Evolutionary conservation across 2,113 vertebrate genomes (phyloP).

Genomic region (Phyllostomus hastatus): DNA sequence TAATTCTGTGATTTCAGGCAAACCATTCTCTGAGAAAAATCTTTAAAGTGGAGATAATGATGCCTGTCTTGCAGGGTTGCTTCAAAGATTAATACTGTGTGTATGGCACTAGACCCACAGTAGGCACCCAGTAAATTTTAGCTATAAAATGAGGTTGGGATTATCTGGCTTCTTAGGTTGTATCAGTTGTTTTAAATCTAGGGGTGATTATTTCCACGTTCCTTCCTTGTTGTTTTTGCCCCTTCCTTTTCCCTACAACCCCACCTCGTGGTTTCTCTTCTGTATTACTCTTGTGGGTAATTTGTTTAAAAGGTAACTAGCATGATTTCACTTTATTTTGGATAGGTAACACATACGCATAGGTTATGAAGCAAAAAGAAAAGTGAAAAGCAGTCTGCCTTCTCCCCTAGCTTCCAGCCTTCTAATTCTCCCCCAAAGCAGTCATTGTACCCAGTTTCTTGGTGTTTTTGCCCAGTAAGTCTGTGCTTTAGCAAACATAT

Average conservation of each 20-base stretch:
- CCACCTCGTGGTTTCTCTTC: not conserved
- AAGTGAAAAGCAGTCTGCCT: not conserved
- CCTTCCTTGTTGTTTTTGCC: not conserved
- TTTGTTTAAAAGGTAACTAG: conserved; percentile 11
- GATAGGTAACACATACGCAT: not conserved
- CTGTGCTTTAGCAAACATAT: not conserved
- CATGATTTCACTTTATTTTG: conserved; percentile 22
- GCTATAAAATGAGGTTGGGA: not conserved
- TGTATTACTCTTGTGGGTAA: not conserved
- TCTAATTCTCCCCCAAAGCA: not conserved
- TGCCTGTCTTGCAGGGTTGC: not conserved
- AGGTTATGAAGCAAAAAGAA: not conserved
- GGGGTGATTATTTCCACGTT: not conserved
- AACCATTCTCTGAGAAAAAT: not conserved
- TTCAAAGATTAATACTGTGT: not conserved
- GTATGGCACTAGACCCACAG: not conserved
- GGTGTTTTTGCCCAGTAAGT: not conserved
- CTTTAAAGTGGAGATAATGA: not conserved
- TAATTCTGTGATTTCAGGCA: not conserved
- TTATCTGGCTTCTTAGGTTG: not conserved
- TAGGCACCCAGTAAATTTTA: not conserved
- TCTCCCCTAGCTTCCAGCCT: not conserved
- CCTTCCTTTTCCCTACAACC: not conserved
- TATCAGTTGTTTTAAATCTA: not conserved
- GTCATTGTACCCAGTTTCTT: not conserved